Base-by-base conservation (phyloP, 2,888 invertebrate genomes). In the Mesodorylaimus sp. region DNA sequence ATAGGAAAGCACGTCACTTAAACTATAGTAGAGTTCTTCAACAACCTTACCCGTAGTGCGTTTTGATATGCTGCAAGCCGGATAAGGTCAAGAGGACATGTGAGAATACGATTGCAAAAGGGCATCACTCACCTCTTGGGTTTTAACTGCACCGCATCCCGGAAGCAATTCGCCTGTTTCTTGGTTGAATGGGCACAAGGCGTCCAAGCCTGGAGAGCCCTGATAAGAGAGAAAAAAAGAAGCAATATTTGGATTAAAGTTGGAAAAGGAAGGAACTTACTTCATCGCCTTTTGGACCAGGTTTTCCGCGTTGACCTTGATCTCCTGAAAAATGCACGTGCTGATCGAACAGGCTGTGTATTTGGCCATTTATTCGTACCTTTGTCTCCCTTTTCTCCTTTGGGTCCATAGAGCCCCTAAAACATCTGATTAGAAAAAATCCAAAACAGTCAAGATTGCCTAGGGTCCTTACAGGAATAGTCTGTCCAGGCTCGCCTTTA, bases 161-260 rank as follows among this genome's bases (percentile, higher is more conserved):
- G 89, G 86, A 62, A 95, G 73, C 54, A 93, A 93, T 63, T 93
- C 76, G 54, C 95, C 95, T n/a, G n/a, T n/a, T 71, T 95, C 91
- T 47, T 82, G 79, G 51, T 89, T 95, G 52, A 91, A 74, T 56
- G 95, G 95, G 74, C 95, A 95, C n/a, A 93, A 93, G 42, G 95
- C 95, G 73, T 95, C 93, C 61, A 95, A 74, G 36, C 93, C 93
- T 32, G 91, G 93, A 58, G 89, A 88, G 59, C 93, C 93, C 75
- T 72, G 42, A 47, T 56, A 39, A 23, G 32, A 32, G 32, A 32
- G 16, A 32, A 13, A 32, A 32, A 32, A 7, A 32, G 7, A 10
- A 7, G 32, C 10, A 16, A 32, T 32, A 32, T 32, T 7, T 32
- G 32, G 10, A 32, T 7, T 32, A 16, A 32, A 10, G 16, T 10